Conservation (phyloP, 2,113 vertebrate genomes). For the Acrocephalus arundinaceus region DNA sequence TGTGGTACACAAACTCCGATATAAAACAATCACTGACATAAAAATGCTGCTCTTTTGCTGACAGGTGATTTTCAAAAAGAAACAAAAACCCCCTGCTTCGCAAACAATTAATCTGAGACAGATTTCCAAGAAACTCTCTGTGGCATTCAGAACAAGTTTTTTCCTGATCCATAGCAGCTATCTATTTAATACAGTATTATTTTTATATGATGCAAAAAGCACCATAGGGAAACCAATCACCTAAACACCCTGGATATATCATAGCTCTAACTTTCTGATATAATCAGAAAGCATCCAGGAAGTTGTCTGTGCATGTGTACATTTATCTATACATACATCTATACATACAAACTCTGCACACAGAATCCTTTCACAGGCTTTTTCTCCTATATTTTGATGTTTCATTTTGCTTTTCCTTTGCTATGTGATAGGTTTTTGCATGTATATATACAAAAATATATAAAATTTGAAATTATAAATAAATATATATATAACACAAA, state of each 20-base stretch:
- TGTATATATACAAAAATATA: background rate
- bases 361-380: background rate
- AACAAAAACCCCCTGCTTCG: background rate
- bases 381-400: background rate
- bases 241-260: background rate
- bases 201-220: background rate
- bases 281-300: background rate
- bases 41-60: background rate
- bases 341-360: no score
- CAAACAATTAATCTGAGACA: background rate
- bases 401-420: background rate
- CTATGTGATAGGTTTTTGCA: background rate
- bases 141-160: background rate
- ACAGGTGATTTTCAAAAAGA: background rate
- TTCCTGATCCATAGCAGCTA: background rate
- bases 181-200: background rate
- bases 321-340: no score
- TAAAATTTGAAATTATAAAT: background rate
- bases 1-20: background rate
- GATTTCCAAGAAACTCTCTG: background rate
- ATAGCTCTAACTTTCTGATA: background rate
- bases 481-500: background rate
- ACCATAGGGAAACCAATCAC: background rate
- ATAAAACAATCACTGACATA: background rate
- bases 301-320: background rate